Conservation (phyloP, 2,888 invertebrate species). For the Epinotia demarniana region DNA sequence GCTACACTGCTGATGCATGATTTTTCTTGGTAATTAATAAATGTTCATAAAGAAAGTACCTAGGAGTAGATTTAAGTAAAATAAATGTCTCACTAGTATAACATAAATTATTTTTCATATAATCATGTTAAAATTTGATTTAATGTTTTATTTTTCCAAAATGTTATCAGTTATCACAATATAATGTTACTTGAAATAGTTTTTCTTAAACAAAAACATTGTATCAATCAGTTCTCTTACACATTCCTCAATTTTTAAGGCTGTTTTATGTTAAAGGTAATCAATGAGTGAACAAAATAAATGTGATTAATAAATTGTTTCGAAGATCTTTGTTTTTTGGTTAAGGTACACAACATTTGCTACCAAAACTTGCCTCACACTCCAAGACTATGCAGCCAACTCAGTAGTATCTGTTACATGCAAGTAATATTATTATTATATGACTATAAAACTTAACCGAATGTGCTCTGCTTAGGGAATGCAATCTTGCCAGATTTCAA, state of each 20-base stretch:
- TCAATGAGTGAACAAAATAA: constrained; percentile 76
- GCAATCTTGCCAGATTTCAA: no score
- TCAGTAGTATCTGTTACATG: no score
- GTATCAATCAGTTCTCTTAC: constrained; percentile 58
- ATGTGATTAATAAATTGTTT: constrained; percentile 71
- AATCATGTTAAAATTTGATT: constrained; percentile 28
- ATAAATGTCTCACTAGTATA: constrained; percentile 32
- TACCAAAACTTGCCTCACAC: neutral
- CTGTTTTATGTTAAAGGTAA: constrained; percentile 69
- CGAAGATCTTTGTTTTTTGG: constrained; percentile 51
- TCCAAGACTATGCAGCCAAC: no score
- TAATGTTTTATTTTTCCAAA: constrained; percentile 49
- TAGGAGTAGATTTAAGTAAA: constrained; percentile 48
- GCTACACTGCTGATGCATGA: constrained; percentile 30
- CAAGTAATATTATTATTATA: no score
- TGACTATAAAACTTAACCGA: no score
- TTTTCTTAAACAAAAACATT: constrained; percentile 69
- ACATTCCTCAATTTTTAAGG: constrained; percentile 78
- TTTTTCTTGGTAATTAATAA: constrained; percentile 39
- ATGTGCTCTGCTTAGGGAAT: no score
- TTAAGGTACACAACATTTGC: neutral
- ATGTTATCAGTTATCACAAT: constrained; percentile 41
- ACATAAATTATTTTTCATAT: constrained; percentile 34
- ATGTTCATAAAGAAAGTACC: constrained; percentile 26
- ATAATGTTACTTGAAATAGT: constrained; percentile 49